Conservation (phyloP, 1,140 invertebrate genomes). For the Diachasmimorpha longicaudata region DNA sequence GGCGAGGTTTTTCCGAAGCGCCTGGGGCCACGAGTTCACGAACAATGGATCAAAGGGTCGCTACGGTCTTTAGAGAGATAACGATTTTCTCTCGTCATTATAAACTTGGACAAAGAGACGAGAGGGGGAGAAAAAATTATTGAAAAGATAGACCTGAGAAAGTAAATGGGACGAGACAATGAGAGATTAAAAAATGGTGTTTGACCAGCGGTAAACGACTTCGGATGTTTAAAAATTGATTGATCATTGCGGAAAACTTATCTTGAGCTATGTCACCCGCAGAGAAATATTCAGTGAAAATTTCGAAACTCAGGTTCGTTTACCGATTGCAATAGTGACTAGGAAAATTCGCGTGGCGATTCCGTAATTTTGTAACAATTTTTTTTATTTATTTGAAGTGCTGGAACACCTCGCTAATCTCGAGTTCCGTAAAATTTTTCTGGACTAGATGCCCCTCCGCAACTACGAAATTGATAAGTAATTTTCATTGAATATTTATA, state of each 20-base stretch:
- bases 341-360: too few species aligned
- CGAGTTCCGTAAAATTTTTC: too few species aligned
- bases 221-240: not conserved
- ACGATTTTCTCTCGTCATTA: constrained; percentile 28
- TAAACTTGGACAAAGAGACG: constrained; percentile 17
- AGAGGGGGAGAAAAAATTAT: not conserved
- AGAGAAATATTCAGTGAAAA: too few species aligned
- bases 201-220: not conserved
- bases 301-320: too few species aligned
- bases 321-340: too few species aligned
- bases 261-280: not conserved
- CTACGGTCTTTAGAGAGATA: constrained; percentile 19
- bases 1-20: constrained; percentile 23
- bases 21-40: constrained; percentile 8
- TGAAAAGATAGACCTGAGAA: not conserved
- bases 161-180: not conserved
- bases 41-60: constrained; percentile 28
- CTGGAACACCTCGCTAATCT: too few species aligned
- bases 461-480: too few species aligned
- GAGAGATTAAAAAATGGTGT: not conserved
- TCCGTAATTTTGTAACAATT: too few species aligned
- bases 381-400: too few species aligned
- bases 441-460: too few species aligned
- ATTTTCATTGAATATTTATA: too few species aligned
- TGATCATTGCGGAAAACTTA: not conserved